Percentiles rank a stretch among this genome's conserved stretches.
phyloP scores from a whole-genome alignment of 2,113 vertebrate species.

The Pseudonaja textilis region DNA sequence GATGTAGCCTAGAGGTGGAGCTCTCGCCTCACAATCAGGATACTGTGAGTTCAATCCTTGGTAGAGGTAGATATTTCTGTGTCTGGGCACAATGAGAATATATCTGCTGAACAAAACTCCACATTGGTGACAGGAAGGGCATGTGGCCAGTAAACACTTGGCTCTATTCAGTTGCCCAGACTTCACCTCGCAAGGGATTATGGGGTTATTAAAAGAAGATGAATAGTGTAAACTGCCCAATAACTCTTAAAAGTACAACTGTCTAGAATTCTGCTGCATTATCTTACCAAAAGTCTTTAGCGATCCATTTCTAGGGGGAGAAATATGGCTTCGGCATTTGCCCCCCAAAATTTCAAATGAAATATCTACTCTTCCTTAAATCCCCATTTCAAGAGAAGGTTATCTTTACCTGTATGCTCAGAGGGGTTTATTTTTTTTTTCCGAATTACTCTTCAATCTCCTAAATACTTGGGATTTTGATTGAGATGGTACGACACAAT shows the following conservation, averaged over 20 bases:
- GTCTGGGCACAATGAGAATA: too few relatives aligned
- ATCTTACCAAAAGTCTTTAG: not conserved
- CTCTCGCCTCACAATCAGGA: too few relatives aligned
- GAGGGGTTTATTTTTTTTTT: not conserved
- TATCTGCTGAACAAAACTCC: too few relatives aligned
- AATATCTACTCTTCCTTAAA: not conserved
- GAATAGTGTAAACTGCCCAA: not conserved
- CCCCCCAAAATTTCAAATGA: accelerated
- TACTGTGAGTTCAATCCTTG: too few relatives aligned
- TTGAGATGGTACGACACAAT: conserved; percentile 38
- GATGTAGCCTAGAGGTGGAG: too few relatives aligned
- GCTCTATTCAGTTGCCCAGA: too few relatives aligned
- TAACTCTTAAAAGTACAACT: not conserved
- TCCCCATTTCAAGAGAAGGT: accelerated
- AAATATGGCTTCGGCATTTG: not conserved
- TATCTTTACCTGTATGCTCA: not conserved
- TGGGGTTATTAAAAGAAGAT: too few relatives aligned
- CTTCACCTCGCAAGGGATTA: too few relatives aligned
- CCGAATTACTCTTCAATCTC: not conserved
- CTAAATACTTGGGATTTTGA: conserved; percentile 18
- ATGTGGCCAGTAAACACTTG: too few relatives aligned
- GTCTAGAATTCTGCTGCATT: not conserved
- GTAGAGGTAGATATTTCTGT: too few relatives aligned
- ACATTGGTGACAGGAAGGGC: too few relatives aligned
- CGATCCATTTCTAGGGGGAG: not conserved